A percentile compares a stretch with the other conserved stretches of the same genome.
These are phyloP conservation scores for Sebastiscus albofasciatus DNA, from an alignment of 2,797 vertebrate species.

Conservation along the genomic window DNA sequence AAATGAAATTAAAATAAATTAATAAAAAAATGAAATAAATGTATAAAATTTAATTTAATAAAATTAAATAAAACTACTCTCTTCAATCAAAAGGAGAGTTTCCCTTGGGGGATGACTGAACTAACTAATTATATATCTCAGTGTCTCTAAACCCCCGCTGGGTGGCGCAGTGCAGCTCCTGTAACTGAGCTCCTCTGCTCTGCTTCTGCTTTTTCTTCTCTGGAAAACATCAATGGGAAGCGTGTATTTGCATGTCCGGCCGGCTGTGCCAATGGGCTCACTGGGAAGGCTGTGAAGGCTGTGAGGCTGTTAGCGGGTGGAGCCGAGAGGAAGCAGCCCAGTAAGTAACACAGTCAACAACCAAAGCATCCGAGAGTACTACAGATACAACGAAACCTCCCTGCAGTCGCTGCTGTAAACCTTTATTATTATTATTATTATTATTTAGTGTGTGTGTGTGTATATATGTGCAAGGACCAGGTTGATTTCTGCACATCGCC, in stretches of 20 bases:
- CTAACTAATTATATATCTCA: background rate
- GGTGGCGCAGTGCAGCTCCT: constrained; percentile 60
- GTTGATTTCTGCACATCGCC: constrained; percentile 45
- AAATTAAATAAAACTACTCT: no score
- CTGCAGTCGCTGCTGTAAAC: background rate
- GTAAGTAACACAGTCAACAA: constrained; percentile 80
- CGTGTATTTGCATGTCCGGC: constrained; percentile 81
- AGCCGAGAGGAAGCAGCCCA: constrained; percentile 76
- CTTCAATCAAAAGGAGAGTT: background rate
- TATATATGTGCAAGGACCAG: constrained; percentile 12
- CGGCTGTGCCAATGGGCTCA: constrained; percentile 79
- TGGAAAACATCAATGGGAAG: constrained; percentile 82
- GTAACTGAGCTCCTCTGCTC: background rate
- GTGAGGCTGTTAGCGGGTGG: constrained; percentile 76
- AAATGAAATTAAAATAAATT: no score
- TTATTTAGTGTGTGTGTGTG: background rate
- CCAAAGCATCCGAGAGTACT: constrained; percentile 79
- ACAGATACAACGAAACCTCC: constrained; percentile 35
- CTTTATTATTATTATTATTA: constrained; percentile 2
- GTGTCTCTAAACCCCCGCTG: background rate
- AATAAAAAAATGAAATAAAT: no score
- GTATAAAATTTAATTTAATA: accelerated
- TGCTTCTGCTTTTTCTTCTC: background rate
- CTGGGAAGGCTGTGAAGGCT: constrained; percentile 53
- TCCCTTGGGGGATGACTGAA: background rate